Evolutionary conservation across 2,113 vertebrate species (phyloP).

Genomic region (Falcunculus frontatus): DNA sequence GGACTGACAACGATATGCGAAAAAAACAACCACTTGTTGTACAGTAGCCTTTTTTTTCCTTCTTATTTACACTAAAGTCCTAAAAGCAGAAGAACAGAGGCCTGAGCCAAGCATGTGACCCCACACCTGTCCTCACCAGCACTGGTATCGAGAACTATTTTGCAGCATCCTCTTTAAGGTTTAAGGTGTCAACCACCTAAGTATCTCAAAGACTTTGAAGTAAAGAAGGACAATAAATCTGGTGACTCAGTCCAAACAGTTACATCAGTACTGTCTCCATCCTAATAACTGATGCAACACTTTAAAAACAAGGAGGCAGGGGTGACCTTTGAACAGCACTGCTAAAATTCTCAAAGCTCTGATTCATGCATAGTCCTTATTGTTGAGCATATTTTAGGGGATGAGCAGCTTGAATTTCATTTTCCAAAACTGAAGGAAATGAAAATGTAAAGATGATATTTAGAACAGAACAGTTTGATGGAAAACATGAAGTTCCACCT

Average conservation of each 20-base stretch:
- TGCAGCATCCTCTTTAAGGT: neutral
- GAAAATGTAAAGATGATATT: neutral
- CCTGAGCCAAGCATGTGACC: neutral
- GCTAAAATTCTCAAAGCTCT: neutral
- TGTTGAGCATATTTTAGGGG: neutral
- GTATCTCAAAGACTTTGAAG: neutral
- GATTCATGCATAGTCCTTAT: neutral
- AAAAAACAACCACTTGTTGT: neutral
- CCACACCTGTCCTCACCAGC: neutral
- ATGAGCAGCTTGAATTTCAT: neutral
- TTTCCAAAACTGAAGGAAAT: neutral
- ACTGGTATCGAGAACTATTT: neutral
- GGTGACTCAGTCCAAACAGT: neutral
- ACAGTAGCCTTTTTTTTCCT: neutral
- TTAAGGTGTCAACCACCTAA: neutral
- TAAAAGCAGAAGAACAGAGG: neutral
- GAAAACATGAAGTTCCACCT: neutral
- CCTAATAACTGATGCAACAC: neutral
- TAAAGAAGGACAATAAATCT: neutral
- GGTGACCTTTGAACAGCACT: neutral
- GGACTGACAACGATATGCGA: neutral
- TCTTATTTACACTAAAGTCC: neutral
- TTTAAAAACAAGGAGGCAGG: neutral
- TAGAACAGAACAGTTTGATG: neutral
- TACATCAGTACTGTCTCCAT: neutral